These are phyloP conservation scores for Euphonia xanthogaster DNA, from an alignment of 2,797 vertebrate species.

Conservation along the genomic window DNA sequence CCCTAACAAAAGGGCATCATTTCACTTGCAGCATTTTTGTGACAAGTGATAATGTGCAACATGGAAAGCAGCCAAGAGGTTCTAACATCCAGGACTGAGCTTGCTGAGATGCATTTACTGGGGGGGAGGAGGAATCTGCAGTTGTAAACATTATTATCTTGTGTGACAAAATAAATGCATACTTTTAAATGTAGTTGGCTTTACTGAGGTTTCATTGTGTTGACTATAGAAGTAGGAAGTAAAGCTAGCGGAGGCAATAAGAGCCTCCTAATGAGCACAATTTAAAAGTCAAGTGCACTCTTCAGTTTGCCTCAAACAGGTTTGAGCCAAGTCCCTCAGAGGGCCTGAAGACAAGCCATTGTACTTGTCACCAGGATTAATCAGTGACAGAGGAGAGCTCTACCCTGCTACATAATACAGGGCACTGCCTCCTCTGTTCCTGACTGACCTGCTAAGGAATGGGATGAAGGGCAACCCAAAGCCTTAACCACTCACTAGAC, in stretches of 20 bases:
- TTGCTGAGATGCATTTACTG: neutral
- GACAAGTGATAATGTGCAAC: constrained; percentile 39
- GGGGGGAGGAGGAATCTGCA: neutral
- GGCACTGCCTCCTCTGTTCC: neutral
- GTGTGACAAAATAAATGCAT: neutral
- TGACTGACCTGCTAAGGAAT: neutral
- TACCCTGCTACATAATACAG: neutral
- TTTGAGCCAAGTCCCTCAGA: fast-evolving
- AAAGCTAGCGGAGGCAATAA: neutral
- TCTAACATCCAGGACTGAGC: neutral
- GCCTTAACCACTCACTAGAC: neutral
- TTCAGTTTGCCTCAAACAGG: neutral
- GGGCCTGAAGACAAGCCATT: neutral
- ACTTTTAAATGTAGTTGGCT: neutral
- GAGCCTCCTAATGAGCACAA: neutral
- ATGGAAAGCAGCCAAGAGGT: constrained; percentile 10
- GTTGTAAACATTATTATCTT: neutral
- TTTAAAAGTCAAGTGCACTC: neutral
- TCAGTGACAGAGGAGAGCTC: neutral
- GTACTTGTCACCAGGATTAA: neutral
- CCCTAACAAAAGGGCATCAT: neutral
- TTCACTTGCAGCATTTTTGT: constrained; percentile 14
- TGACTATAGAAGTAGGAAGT: neutral
- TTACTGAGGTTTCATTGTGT: neutral
- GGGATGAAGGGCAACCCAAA: neutral